A percentile compares a stretch with the other conserved stretches of the same genome.
Conservation (phyloP, 2,888 invertebrate species). For the Serripes groenlandicus region DNA sequence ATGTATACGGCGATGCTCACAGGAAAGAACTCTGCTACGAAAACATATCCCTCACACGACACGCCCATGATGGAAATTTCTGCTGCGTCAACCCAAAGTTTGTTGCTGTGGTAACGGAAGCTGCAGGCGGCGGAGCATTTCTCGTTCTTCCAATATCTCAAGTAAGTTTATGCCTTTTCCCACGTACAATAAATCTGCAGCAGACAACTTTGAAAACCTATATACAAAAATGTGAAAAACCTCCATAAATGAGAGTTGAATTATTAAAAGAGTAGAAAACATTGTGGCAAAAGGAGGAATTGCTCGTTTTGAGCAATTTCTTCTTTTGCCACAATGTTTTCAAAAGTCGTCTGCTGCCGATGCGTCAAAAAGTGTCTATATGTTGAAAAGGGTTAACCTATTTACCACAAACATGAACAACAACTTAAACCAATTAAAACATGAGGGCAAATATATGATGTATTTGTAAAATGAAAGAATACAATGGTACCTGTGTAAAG, state of each 20-base stretch:
- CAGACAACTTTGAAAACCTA: too few species aligned
- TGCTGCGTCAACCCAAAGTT: slow-evolving; percentile 99
- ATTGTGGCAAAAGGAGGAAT: too few species aligned
- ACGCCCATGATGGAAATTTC: slow-evolving; percentile 98
- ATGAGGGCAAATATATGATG: too few species aligned
- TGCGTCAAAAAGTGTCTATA: neutral
- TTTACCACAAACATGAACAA: too few species aligned
- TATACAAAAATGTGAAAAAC: too few species aligned
- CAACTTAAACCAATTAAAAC: too few species aligned
- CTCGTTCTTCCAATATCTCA: slow-evolving; percentile 95
- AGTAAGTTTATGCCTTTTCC: too few species aligned
- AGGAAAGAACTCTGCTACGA: slow-evolving; percentile 99
- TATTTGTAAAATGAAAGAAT: too few species aligned
- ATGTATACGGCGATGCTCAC: slow-evolving; percentile 96
- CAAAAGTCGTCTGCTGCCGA: too few species aligned
- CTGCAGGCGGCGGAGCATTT: slow-evolving; percentile 95
- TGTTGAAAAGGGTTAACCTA: neutral
- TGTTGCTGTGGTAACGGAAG: slow-evolving; percentile 98
- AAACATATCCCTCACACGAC: slow-evolving; percentile 97
- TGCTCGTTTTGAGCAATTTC: neutral
- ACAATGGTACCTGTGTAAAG: too few species aligned
- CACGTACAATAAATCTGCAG: too few species aligned
- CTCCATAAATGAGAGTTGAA: too few species aligned
- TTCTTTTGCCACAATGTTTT: neutral
- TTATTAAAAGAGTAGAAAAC: neutral